Evolutionary conservation across 1,140 invertebrate species (phyloP), one percentile per base, ranked within the genome.

Genomic region (Heliconius hewitsoni): DNA sequence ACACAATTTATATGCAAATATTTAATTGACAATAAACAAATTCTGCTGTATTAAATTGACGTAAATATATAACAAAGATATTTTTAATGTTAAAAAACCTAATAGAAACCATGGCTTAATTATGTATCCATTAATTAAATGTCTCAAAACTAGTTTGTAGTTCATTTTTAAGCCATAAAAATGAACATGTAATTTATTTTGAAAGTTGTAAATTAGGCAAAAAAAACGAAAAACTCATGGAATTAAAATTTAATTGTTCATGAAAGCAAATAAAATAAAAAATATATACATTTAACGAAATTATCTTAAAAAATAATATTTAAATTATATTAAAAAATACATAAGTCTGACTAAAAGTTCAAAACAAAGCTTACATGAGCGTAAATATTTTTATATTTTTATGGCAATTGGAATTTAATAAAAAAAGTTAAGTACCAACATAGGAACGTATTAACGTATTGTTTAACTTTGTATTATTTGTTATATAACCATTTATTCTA

Each of bases 1-100:
- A 66, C 23, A 66, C 66, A 13, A 57, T 77, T 79, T 73, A 78
- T 79, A 80, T 84, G 85, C 82, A 86, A 85, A 86, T 86, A 80
- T 91, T 87, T 90, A 91, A 91, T 91, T 91, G 90, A 91, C 89
- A 85, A 90, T 84, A 89, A 89, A 89, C 85, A 88, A 86, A 84
- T 90, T 87, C 82, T 78, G 77, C 83, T 79, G 80, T 77, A 73
- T 82, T 52, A 88, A 91, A 91, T 90, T 91, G 88, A 90, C 89
- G 82, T 83, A 85, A 80, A 80, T 82, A 83, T 55, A 37, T 55
- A 52, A n/a, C 37, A 72, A 50, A 50, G 18, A 76, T 39, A 55
- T 18, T 19, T 46, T 4, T 60, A 66, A 57, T 42, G 70, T 19
- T 66, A 6, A 16, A 75, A 75, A 30, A 16, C 19, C 55, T 66